These are phyloP conservation scores for Streptopelia turtur DNA, from an alignment of 2,797 vertebrate genomes.

Conservation along the genomic window DNA sequence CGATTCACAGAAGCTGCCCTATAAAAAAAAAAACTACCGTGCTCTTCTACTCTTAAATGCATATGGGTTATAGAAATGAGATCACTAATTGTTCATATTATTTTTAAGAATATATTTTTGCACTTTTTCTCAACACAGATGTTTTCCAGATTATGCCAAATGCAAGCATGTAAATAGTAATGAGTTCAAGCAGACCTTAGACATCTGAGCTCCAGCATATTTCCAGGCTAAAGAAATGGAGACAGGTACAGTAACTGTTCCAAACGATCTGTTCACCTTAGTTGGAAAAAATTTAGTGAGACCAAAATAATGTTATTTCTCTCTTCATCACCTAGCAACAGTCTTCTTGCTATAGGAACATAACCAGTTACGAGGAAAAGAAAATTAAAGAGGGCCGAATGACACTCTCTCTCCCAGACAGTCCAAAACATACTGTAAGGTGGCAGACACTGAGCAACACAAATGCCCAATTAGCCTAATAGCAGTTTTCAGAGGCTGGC, in stretches of 20 bases:
- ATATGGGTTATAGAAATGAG: background rate
- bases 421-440: background rate
- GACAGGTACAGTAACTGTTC: background rate
- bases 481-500: slow-evolving; percentile 27
- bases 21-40: background rate
- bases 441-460: slow-evolving; percentile 22
- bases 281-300: slow-evolving; percentile 44
- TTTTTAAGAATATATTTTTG: slow-evolving; percentile 1
- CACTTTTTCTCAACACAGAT: background rate
- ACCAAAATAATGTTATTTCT: slow-evolving; percentile 53
- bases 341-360: background rate
- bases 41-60: background rate
- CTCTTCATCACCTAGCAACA: slow-evolving; percentile 45
- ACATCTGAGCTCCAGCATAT: background rate
- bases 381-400: background rate
- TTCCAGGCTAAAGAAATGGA: background rate
- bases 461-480: slow-evolving; percentile 55
- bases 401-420: background rate
- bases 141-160: background rate
- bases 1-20: background rate
- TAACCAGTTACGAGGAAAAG: slow-evolving; percentile 11
- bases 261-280: slow-evolving; percentile 16
- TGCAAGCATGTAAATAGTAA: background rate
- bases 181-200: background rate
- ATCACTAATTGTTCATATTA: background rate